Percentiles rank a stretch among this genome's conserved stretches.
Conservation (phyloP, 1,140 invertebrate genomes). For the Zaprionus tsacasi region DNA sequence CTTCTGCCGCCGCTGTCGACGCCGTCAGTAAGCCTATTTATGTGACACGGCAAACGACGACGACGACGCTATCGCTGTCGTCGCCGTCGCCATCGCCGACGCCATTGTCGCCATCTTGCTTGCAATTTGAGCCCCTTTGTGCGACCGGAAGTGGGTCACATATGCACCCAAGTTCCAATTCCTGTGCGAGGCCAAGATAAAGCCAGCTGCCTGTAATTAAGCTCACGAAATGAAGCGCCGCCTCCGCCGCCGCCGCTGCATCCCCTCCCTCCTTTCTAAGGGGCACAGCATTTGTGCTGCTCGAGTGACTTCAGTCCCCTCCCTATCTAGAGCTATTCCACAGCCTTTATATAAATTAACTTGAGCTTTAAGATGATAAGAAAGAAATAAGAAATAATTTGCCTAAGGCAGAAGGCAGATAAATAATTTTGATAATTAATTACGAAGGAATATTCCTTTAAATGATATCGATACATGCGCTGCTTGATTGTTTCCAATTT, state of each 20-base stretch:
- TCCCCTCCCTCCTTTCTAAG: slow-evolving; percentile 28
- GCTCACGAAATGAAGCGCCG: slow-evolving; percentile 44
- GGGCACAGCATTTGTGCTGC: slow-evolving; percentile 62
- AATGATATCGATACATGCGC: too few species aligned
- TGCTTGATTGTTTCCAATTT: too few species aligned
- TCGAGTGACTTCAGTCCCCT: slow-evolving; percentile 49
- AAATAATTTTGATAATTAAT: not conserved
- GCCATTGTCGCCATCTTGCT: slow-evolving; percentile 35
- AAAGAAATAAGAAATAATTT: not conserved
- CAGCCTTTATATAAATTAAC: slow-evolving; percentile 57
- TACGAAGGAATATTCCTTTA: too few species aligned
- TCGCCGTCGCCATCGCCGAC: not conserved
- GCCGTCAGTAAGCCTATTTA: slow-evolving; percentile 56
- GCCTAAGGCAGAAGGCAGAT: not conserved
- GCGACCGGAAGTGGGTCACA: slow-evolving; percentile 75
- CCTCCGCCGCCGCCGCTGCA: not conserved
- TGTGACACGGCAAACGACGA: slow-evolving; percentile 44
- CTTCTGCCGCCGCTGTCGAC: slow-evolving; percentile 38
- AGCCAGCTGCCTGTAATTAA: slow-evolving; percentile 72
- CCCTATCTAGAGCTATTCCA: not conserved
- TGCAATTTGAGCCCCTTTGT: slow-evolving; percentile 66
- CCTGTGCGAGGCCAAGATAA: slow-evolving; percentile 60
- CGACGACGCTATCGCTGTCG: slow-evolving; percentile 10
- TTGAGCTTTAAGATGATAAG: slow-evolving; percentile 52
- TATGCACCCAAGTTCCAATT: slow-evolving; percentile 54